These are phyloP conservation scores for Ahaetulla prasina DNA, from an alignment of 2,113 vertebrate genomes.

Conservation along the genomic window DNA sequence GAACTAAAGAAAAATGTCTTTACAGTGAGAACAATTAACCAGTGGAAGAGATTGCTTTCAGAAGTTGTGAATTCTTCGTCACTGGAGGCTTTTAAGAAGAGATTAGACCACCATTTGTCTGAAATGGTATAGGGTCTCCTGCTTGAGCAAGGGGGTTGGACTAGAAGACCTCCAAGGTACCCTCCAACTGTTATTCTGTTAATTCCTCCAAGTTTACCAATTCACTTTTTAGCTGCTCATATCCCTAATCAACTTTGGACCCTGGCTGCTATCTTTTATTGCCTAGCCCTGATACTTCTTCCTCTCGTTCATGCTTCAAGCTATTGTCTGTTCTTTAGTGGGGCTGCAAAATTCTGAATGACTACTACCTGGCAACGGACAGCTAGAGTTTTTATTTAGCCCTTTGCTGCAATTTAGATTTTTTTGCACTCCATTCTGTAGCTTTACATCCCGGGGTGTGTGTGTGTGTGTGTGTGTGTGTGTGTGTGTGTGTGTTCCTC, in stretches of 20 bases:
- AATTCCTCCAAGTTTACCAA: not conserved
- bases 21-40: not conserved
- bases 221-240: not conserved
- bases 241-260: not conserved
- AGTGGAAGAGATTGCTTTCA: not conserved
- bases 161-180: not conserved
- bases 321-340: not conserved
- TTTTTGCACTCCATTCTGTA: not conserved
- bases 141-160: not conserved
- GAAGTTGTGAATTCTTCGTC: not conserved
- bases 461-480: rapidly evolving
- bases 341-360: not conserved
- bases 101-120: no score
- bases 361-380: not conserved
- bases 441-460: not conserved
- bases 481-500: not conserved
- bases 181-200: not conserved
- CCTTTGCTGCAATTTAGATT: not conserved
- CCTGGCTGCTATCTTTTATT: not conserved
- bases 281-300: not conserved
- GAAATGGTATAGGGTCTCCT: not conserved
- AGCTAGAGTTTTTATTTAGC: not conserved
- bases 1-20: not conserved
- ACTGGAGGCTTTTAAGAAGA: not conserved
- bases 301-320: not conserved